Conservation (phyloP, 2,113 vertebrate genomes). For the Uropsilus gracilis region DNA sequence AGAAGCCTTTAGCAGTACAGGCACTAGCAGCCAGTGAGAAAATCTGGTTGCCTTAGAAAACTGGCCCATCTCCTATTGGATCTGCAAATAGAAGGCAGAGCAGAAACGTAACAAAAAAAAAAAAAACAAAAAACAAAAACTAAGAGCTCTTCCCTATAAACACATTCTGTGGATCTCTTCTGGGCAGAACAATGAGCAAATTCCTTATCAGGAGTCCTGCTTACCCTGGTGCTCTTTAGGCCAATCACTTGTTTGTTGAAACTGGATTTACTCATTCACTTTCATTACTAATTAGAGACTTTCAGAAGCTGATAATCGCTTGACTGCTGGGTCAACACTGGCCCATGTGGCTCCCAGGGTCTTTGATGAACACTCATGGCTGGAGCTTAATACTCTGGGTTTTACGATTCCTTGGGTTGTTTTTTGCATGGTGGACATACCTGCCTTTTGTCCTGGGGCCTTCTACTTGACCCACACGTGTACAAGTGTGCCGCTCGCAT, state of each 20-base stretch:
- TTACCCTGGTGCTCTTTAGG: background rate
- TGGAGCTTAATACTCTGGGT: background rate
- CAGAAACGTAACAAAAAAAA: background rate
- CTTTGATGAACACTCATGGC: background rate
- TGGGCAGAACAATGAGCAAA: background rate
- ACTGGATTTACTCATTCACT: background rate
- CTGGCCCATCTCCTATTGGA: rapidly evolving
- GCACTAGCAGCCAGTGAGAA: background rate
- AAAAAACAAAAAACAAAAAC: background rate
- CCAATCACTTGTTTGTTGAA: slow-evolving; percentile 12
- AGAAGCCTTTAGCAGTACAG: background rate
- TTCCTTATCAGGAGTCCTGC: background rate
- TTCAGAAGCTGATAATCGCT: background rate
- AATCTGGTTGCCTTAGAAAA: background rate
- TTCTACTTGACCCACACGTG: rapidly evolving
- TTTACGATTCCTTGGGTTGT: background rate
- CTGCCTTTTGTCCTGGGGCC: background rate
- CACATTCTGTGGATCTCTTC: background rate
- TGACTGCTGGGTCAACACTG: background rate
- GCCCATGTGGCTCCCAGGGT: background rate
- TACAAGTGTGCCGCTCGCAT: background rate
- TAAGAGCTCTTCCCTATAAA: rapidly evolving
- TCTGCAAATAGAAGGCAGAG: background rate
- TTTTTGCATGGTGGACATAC: background rate
- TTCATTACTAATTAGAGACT: background rate